A percentile compares a stretch with the other conserved stretches of the same genome.
These are phyloP conservation scores for Drosophila parthenogenetica DNA, from an alignment of 2,888 invertebrate genomes.

Conservation along the genomic window DNA sequence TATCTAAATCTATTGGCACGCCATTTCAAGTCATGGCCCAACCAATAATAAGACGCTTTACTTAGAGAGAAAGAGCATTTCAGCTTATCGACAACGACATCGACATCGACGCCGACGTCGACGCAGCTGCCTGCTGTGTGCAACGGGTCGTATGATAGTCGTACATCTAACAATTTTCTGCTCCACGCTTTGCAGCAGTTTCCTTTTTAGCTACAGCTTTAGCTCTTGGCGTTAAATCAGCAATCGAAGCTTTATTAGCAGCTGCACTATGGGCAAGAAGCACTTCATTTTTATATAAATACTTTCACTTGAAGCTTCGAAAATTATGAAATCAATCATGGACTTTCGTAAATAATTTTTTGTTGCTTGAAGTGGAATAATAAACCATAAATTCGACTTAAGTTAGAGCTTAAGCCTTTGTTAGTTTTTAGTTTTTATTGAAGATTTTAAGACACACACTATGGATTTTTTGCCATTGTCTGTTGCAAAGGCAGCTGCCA, in stretches of 20 bases:
- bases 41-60: constrained; percentile 69
- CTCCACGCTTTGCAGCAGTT: constrained; percentile 37
- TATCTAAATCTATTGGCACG: constrained; percentile 78
- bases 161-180: constrained; percentile 61
- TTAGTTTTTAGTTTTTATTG: too few relatives aligned
- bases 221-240: constrained; percentile 71
- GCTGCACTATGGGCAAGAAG: constrained; percentile 28
- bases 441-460: not conserved
- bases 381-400: too few relatives aligned
- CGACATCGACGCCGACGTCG: not conserved
- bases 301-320: too few relatives aligned
- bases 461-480: not conserved
- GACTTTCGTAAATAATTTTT: too few relatives aligned
- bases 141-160: constrained; percentile 72
- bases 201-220: constrained; percentile 5
- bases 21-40: constrained; percentile 41
- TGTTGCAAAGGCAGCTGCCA: constrained; percentile 55
- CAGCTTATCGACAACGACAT: constrained; percentile 69
- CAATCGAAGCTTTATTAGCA: constrained; percentile 80
- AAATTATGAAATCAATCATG: too few relatives aligned
- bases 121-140: constrained; percentile 49
- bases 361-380: too few relatives aligned
- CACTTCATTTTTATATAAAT: not conserved
- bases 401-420: too few relatives aligned
- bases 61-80: constrained; percentile 26